Percentiles rank a stretch among this genome's conserved stretches.
Conservation (phyloP, 1,140 invertebrate species). For the Mya arenaria region DNA sequence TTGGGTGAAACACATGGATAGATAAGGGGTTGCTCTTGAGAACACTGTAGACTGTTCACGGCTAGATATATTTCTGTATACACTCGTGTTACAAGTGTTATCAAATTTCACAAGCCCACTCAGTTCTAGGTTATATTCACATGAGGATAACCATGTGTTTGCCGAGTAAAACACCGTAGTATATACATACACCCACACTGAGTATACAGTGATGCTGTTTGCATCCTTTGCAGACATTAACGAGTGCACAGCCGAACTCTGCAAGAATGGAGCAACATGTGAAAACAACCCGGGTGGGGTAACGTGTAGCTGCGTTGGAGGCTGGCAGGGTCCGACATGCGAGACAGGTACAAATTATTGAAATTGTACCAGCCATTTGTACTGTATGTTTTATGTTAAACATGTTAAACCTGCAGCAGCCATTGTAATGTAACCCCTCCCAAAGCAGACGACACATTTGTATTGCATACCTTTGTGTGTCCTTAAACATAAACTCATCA, state of each 20-base stretch:
- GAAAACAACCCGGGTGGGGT: background rate
- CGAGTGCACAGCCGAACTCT: slow-evolving; percentile 88
- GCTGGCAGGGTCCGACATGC: slow-evolving; percentile 93
- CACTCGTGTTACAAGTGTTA: no score
- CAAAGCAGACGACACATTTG: background rate
- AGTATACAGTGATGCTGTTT: no score
- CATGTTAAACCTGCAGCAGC: background rate
- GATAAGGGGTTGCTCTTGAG: no score
- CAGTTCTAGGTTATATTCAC: no score
- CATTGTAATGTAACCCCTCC: background rate
- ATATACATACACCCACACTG: no score
- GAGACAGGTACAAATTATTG: slow-evolving; percentile 88
- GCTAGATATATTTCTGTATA: no score
- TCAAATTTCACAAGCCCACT: no score
- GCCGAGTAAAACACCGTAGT: no score
- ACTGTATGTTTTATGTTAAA: background rate
- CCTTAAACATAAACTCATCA: no score
- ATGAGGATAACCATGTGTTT: no score
- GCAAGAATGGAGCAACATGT: slow-evolving; percentile 27
- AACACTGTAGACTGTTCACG: no score
- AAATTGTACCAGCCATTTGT: slow-evolving; percentile 70
- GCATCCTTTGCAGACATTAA: slow-evolving; percentile 90
- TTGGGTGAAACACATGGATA: no score
- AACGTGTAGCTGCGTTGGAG: slow-evolving; percentile 92
- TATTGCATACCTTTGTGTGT: background rate